These are phyloP conservation scores for Monoplex corrugatus DNA, from an alignment of 2,888 invertebrate species.

Conservation along the genomic window DNA sequence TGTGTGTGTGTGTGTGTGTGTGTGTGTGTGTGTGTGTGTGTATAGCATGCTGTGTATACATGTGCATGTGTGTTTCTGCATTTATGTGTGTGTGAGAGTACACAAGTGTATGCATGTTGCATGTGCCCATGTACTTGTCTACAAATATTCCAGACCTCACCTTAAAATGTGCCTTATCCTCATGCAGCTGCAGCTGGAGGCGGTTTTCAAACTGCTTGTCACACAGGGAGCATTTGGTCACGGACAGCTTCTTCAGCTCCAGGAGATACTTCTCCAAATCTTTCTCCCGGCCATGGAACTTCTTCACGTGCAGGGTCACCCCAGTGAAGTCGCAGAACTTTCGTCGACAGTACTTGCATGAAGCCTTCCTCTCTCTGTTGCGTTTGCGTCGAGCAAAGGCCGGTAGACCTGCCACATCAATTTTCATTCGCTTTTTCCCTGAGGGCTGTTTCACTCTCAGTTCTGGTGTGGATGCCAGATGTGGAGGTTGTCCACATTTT, in stretches of 20 bases:
- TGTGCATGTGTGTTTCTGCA: too few relatives aligned
- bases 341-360: conserved; percentile 67
- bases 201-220: conserved; percentile 57
- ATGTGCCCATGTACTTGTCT: too few relatives aligned
- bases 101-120: too few relatives aligned
- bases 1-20: too few relatives aligned
- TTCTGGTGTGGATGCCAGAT: neutral
- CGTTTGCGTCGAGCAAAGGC: conserved; percentile 54
- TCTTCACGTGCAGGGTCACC: conserved; percentile 64
- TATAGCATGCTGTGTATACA: too few relatives aligned
- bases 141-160: neutral
- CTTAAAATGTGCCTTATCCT: conserved; percentile 59
- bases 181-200: conserved; percentile 59
- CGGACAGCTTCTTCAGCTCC: conserved; percentile 60
- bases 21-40: too few relatives aligned
- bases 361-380: conserved; percentile 53
- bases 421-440: conserved; percentile 38
- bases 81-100: too few relatives aligned
- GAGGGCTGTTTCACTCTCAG: neutral
- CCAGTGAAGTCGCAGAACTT: conserved; percentile 64
- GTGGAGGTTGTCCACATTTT: neutral
- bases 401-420: conserved; percentile 37
- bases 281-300: conserved; percentile 58
- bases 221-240: conserved; percentile 62
- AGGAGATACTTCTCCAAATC: conserved; percentile 62